Base-by-base conservation (phyloP, 2,113 vertebrate species). In the Sinosuthora webbiana region DNA sequence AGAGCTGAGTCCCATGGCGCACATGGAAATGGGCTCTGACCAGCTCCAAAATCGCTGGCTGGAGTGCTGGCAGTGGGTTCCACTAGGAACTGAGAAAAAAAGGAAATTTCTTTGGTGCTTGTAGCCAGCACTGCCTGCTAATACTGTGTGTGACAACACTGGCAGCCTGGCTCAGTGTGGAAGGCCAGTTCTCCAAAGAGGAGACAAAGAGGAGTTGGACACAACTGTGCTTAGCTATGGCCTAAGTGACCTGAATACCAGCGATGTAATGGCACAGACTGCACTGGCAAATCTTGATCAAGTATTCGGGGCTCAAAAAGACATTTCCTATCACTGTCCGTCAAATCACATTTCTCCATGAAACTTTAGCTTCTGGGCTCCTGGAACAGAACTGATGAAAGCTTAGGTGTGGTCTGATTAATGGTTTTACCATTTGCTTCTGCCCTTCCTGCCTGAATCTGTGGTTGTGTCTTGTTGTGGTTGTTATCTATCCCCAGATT, bases 161-260 rank as follows among this genome's bases (percentile, higher is more conserved):
- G 53, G 47, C 59, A 75, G 19, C 7, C 3, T 2, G 5, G 41
- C 44, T 59, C 0, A 0, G 15, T 10, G 28, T n/a, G 30, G 37
- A 67, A 13, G 23, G 30, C 20, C 7, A 20, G 7, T 37, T 91
- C 52, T 28, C 11, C 64, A 44, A 35, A 63, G 59, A 57, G 35
- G n/a, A n/a, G n/a, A n/a, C n/a, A n/a, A n/a, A n/a, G n/a, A n/a
- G n/a, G n/a, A n/a, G 11, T 10, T 44, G 52, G 42, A 30, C 42
- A 33, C 21, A 35, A 4, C 13, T 35, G 13, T 35, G 50, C 28
- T 56, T 19, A 31, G 23, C 62, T 30, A 2, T 7, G 4, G 20
- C 15, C 3, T 13, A 10, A 47, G 2, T 70, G 49, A 30, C 42
- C 63, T 39, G 50, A 6, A 57, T 27, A 17, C 27, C 41, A 27